Conservation (phyloP, 2,797 vertebrate species). For the Eremophila alpestris region DNA sequence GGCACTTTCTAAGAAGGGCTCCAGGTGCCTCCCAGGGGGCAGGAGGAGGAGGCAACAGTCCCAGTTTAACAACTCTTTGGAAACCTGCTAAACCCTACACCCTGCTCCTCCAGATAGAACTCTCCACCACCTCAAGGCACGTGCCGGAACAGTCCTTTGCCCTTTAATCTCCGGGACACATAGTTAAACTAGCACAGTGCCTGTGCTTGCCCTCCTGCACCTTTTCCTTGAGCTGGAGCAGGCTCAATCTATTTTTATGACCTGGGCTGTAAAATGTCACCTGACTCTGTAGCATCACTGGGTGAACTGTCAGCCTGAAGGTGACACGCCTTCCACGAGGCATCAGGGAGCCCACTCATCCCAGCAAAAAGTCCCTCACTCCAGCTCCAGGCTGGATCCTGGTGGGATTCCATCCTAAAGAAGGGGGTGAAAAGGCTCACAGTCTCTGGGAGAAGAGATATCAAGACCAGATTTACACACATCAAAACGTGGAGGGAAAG, state of each 20-base stretch:
- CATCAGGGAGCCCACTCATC: not conserved
- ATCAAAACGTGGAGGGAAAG: rapidly evolving
- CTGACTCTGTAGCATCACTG: not conserved
- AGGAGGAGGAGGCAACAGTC: not conserved
- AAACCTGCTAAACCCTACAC: not conserved
- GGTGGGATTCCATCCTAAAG: not conserved
- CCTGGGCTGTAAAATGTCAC: not conserved
- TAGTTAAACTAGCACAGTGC: not conserved
- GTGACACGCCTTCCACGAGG: rapidly evolving
- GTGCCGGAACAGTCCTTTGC: not conserved
- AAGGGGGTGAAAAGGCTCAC: not conserved
- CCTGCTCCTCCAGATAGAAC: not conserved
- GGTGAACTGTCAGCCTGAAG: not conserved
- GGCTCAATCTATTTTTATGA: not conserved
- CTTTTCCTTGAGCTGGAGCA: not conserved
- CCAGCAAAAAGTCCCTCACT: not conserved
- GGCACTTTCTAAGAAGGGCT: not conserved
- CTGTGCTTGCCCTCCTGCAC: not conserved
- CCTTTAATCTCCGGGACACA: not conserved
- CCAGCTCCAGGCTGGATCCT: not conserved
- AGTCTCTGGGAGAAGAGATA: not conserved
- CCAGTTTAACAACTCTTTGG: not conserved
- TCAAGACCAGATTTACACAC: not conserved
- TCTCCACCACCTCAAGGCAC: not conserved
- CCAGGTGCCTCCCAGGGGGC: not conserved